Evolutionary conservation across 2,113 vertebrate genomes (phyloP).

Genomic region (Lynx canadensis): DNA sequence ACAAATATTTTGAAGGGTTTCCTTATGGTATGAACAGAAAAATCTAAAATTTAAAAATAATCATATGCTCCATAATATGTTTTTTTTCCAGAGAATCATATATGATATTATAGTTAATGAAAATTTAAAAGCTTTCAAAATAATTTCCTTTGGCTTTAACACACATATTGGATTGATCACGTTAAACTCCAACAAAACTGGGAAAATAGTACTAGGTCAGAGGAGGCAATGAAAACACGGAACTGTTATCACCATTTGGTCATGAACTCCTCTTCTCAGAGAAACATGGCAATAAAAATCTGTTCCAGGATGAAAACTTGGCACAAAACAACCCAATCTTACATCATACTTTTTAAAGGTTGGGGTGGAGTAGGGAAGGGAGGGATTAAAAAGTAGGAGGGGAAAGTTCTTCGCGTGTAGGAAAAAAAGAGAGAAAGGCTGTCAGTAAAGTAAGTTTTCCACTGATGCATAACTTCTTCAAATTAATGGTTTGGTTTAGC

Average conservation of each 20-base stretch:
- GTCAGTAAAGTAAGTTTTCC: conserved; percentile 49
- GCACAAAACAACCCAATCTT: conserved; percentile 54
- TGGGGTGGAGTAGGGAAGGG: conserved; percentile 50
- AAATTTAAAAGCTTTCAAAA: conserved; percentile 40
- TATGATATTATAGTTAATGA: not conserved
- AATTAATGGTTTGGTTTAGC: conserved; percentile 26
- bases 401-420: conserved; percentile 29
- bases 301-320: conserved; percentile 70
- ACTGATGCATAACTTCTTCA: conserved; percentile 42
- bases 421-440: not conserved
- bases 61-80: not conserved
- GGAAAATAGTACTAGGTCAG: conserved; percentile 34
- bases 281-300: conserved; percentile 71
- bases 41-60: conserved; percentile 48
- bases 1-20: conserved; percentile 18
- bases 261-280: conserved; percentile 73
- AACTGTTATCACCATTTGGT: conserved; percentile 51
- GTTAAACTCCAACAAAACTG: conserved; percentile 39
- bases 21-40: not conserved
- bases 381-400: conserved; percentile 35
- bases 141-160: conserved; percentile 35
- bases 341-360: conserved; percentile 66
- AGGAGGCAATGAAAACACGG: conserved; percentile 40
- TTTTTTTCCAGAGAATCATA: conserved; percentile 7
- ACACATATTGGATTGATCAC: conserved; percentile 2